Conservation (phyloP, 2,113 vertebrate species). For the Charina bottae region DNA sequence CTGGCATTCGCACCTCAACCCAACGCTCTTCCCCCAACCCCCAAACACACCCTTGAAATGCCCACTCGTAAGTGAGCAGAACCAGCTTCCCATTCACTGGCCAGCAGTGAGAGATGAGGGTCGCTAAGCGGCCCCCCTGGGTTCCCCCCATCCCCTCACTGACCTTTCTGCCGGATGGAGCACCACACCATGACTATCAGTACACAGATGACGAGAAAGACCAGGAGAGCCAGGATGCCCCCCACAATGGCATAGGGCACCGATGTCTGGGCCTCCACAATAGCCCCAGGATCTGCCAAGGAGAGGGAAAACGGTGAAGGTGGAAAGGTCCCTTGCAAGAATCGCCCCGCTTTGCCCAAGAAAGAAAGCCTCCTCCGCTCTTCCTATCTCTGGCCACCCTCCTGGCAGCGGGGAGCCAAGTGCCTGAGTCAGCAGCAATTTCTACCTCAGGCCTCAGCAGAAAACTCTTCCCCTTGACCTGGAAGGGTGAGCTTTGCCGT, state of each 20-base stretch:
- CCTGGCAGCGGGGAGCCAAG: not conserved
- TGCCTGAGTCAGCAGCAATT: not conserved
- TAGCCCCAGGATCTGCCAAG: conserved; percentile 84
- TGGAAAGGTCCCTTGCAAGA: not conserved
- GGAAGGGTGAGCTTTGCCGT: not conserved
- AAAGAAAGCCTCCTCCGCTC: not conserved
- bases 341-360: not conserved
- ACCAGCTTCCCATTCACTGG: not conserved
- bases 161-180: conserved; percentile 93
- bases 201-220: conserved; percentile 90
- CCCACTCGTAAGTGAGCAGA: not conserved
- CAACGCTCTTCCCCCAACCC: too few species aligned
- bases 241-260: conserved; percentile 91
- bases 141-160: conserved; percentile 32
- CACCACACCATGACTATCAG: conserved; percentile 93
- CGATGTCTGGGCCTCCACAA: conserved; percentile 88
- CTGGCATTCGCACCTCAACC: not conserved
- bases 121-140: not conserved
- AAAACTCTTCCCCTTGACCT: not conserved
- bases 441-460: not conserved
- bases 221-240: conserved; percentile 87
- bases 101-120: not conserved
- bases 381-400: not conserved
- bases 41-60: not conserved
- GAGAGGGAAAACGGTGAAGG: not conserved